These are phyloP conservation scores for Epinephelus lanceolatus DNA, from an alignment of 2,113 vertebrate genomes.

Conservation along the genomic window DNA sequence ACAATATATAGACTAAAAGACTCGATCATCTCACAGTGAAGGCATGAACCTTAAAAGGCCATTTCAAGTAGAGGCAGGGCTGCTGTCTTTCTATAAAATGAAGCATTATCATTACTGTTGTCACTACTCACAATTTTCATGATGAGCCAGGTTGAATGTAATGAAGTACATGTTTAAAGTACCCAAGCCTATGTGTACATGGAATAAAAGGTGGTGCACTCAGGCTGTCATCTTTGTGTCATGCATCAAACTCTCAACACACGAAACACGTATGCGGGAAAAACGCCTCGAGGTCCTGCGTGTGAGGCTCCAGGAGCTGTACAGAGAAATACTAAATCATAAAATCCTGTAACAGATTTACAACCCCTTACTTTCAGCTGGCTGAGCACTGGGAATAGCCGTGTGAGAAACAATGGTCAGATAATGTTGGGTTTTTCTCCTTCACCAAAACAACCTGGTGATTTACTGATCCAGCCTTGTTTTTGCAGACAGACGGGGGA, in stretches of 20 bases:
- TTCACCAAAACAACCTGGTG: conserved; percentile 50
- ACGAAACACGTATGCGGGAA: not conserved
- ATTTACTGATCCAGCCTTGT: conserved; percentile 58
- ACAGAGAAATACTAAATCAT: conserved; percentile 46
- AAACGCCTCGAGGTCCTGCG: not conserved
- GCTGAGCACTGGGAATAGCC: conserved; percentile 37
- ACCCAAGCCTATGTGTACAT: not conserved
- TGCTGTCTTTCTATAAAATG: not conserved
- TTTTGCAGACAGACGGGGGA: conserved; percentile 2
- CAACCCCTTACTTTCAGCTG: conserved; percentile 47
- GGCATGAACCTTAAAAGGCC: not conserved
- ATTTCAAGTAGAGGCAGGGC: not conserved
- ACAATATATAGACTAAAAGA: too few species aligned
- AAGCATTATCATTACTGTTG: not conserved
- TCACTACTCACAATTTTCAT: not conserved
- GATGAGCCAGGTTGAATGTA: not conserved
- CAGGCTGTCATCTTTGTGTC: not conserved
- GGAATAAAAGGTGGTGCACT: not conserved
- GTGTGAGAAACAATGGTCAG: conserved; percentile 55
- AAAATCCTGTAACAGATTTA: conserved; percentile 60
- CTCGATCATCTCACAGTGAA: not conserved
- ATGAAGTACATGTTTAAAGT: not conserved
- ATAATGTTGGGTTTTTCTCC: conserved; percentile 54
- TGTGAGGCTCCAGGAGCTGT: not conserved
- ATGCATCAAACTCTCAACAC: conserved; percentile 12